Conservation (phyloP, 2,888 invertebrate genomes). For the Drosophila ochracea region DNA sequence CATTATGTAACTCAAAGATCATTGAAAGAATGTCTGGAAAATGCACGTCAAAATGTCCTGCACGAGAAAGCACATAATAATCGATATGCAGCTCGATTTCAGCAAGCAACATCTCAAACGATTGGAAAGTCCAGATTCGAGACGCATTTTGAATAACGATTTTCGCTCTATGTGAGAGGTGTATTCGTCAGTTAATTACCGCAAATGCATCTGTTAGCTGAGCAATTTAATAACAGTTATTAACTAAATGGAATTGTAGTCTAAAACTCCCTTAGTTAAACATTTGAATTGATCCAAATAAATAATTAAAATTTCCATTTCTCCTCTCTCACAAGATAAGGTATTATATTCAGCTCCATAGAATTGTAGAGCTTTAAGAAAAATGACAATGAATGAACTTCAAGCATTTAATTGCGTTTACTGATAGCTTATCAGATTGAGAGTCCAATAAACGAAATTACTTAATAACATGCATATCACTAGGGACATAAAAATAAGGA, state of each 20-base stretch:
- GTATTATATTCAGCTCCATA: background rate
- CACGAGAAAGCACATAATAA: no score
- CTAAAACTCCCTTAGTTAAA: background rate
- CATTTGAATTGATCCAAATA: background rate
- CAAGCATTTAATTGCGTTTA: slow-evolving; percentile 3
- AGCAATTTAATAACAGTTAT: background rate
- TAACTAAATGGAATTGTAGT: background rate
- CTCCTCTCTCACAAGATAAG: background rate
- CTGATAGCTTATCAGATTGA: slow-evolving; percentile 21
- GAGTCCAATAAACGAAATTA: slow-evolving; percentile 15
- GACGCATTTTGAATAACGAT: slow-evolving; percentile 5
- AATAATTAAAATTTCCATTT: background rate
- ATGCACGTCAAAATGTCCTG: no score
- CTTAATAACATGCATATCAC: slow-evolving; percentile 11
- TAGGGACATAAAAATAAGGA: background rate
- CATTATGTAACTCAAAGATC: no score
- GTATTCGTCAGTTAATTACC: slow-evolving; percentile 10
- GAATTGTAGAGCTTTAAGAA: background rate
- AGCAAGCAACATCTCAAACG: slow-evolving; percentile 20
- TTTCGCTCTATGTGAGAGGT: background rate
- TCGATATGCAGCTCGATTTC: background rate
- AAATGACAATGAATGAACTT: slow-evolving; percentile 12
- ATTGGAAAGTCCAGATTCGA: slow-evolving; percentile 31
- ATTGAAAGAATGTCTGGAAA: no score
- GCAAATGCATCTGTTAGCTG: background rate